Evolutionary conservation across 1,140 invertebrate genomes (phyloP).

Genomic region (Drosophila parvula): DNA sequence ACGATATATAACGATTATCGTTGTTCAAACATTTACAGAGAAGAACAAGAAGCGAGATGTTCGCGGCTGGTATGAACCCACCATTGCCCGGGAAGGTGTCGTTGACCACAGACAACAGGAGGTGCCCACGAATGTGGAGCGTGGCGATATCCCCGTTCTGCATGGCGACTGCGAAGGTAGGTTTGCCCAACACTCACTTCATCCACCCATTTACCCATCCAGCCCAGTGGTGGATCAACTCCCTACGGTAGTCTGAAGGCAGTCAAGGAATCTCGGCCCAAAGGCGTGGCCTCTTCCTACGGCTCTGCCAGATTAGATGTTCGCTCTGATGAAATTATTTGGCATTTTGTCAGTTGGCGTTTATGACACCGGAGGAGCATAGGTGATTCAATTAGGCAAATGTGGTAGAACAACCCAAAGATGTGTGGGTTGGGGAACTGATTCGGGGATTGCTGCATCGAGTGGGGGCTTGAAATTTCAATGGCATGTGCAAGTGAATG

Average conservation of each 20-base stretch:
- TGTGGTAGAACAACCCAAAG: constrained; percentile 17
- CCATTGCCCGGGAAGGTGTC: constrained; percentile 53
- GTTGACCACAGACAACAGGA: constrained; percentile 72
- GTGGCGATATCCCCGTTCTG: constrained; percentile 91
- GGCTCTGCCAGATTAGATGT: constrained; percentile 44
- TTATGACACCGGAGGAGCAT: constrained; percentile 60
- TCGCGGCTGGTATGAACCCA: constrained; percentile 81
- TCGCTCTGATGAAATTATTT: constrained; percentile 64
- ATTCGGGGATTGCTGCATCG: constrained; percentile 35
- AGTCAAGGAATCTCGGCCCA: constrained; percentile 53
- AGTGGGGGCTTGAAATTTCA: constrained; percentile 46
- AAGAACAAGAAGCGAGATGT: constrained; percentile 84
- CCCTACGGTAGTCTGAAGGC: constrained; percentile 60
- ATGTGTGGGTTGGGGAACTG: constrained; percentile 26
- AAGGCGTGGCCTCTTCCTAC: constrained; percentile 30
- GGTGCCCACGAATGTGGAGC: constrained; percentile 83
- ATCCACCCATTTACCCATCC: constrained; percentile 19
- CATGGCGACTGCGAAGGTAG: constrained; percentile 88
- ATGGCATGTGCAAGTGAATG: constrained; percentile 50
- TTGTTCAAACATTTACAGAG: constrained; percentile 54
- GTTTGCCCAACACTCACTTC: constrained; percentile 35
- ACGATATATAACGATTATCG: too few species aligned
- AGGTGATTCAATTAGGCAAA: constrained; percentile 68
- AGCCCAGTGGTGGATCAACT: constrained; percentile 10
- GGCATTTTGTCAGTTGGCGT: constrained; percentile 59